Evolutionary conservation across 2,888 invertebrate genomes (phyloP).

Genomic region (Choreutis nemorana): DNA sequence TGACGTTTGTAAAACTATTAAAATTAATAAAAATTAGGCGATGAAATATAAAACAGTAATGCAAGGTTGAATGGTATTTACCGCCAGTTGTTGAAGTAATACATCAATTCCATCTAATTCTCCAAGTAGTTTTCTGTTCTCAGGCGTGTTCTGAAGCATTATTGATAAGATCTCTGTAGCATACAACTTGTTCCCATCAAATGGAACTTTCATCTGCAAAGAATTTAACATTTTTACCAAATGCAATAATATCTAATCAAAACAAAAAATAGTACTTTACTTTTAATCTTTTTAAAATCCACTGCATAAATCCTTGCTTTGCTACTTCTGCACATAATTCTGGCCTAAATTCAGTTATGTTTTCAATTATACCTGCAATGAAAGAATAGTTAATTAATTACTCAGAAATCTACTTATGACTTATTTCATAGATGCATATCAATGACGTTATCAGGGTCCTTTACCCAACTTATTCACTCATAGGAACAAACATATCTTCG

Average conservation of each 20-base stretch:
- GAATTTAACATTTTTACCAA: slow-evolving; percentile 2
- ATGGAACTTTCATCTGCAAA: slow-evolving; percentile 78
- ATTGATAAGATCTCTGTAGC: slow-evolving; percentile 96
- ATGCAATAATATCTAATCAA: too few relatives aligned
- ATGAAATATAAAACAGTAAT: not conserved
- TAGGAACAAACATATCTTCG: too few relatives aligned
- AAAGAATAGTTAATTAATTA: too few relatives aligned
- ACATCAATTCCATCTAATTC: slow-evolving; percentile 96
- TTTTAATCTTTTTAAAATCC: slow-evolving; percentile 91
- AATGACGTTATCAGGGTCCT: too few relatives aligned
- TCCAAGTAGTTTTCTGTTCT: slow-evolving; percentile 83
- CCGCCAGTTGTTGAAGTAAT: slow-evolving; percentile 91
- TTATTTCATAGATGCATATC: too few relatives aligned
- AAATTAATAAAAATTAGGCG: not conserved
- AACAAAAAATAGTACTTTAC: too few relatives aligned
- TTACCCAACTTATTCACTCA: too few relatives aligned
- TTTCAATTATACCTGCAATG: slow-evolving; percentile 86
- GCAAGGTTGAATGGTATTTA: slow-evolving; percentile 28
- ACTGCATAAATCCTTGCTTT: slow-evolving; percentile 89
- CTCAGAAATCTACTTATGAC: too few relatives aligned
- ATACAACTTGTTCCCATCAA: slow-evolving; percentile 95
- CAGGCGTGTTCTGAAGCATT: slow-evolving; percentile 88
- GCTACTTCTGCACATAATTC: slow-evolving; percentile 86
- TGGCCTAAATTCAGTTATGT: slow-evolving; percentile 89
- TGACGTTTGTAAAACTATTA: slow-evolving; percentile 89